These are phyloP conservation scores for Pelochelys cantorii DNA, from an alignment of 2,797 vertebrate species.

Conservation along the genomic window DNA sequence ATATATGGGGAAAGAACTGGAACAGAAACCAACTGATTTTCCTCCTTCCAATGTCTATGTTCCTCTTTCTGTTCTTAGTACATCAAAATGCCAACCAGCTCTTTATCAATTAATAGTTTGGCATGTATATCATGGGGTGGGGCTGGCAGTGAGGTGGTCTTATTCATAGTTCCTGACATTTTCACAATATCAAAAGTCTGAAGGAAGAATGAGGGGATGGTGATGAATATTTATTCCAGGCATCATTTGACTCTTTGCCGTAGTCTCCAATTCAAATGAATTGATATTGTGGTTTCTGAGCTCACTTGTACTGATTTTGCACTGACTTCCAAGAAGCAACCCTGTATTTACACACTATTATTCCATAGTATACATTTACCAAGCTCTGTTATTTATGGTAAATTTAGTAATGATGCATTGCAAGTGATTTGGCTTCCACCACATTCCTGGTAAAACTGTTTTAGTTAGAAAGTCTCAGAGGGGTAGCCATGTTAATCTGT, in stretches of 20 bases:
- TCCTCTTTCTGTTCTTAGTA: slow-evolving; percentile 16
- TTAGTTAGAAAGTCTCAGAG: background rate
- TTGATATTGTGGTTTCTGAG: slow-evolving; percentile 57
- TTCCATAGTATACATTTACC: slow-evolving; percentile 34
- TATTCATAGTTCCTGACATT: slow-evolving; percentile 29
- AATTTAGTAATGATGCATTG: background rate
- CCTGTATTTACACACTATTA: slow-evolving; percentile 49
- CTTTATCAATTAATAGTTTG: slow-evolving; percentile 47
- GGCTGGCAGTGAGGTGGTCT: background rate
- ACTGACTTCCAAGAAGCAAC: slow-evolving; percentile 42
- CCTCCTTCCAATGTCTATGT: background rate
- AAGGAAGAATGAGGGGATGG: background rate
- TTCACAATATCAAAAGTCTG: slow-evolving; percentile 14
- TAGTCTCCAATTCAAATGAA: slow-evolving; percentile 43
- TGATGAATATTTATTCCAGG: slow-evolving; percentile 49
- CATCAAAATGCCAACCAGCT: background rate
- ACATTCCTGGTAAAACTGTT: background rate
- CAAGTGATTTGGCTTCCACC: background rate
- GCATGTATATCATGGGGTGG: slow-evolving; percentile 47
- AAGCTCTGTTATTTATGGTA: slow-evolving; percentile 19
- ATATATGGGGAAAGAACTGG: fast-evolving
- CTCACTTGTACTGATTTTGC: slow-evolving; percentile 59
- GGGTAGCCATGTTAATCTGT: too few relatives aligned
- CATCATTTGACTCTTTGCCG: background rate
- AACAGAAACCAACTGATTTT: background rate